Evolutionary conservation across 2,113 vertebrate species (phyloP), one percentile per base, ranked within the genome.

Genomic region (Eurystomus gularis): DNA sequence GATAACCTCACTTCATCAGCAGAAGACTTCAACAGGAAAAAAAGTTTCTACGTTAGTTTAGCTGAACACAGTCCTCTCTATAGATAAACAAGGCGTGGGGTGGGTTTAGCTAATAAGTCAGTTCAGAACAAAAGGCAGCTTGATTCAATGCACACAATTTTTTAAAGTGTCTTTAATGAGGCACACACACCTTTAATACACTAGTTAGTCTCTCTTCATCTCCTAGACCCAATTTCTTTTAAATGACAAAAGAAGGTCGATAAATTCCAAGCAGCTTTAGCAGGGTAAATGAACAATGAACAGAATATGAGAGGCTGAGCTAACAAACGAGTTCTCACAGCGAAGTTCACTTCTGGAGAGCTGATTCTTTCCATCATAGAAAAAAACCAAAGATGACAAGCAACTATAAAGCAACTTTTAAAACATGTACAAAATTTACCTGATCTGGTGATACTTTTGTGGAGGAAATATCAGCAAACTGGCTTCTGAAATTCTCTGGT

Each of bases 401-500:
- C 19, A 88, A 83, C 60, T 68, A 5, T 4, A 49, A 35, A 11
- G 68, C 51, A 90, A 46, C n/a, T 91, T 80, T 33, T 28, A 26
- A 62, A 93, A 46, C 6, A 39, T 0, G 0, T 15, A 48, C 31
- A 70, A 82, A 82, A 68, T 69, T 96, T 97, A 99, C 99, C 92
- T 98, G 97, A 91, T 97, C 97, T 37, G 96, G 46, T 57, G 98
- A 96, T 8, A 79, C 75, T 64, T 98, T 98, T 16, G 97, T 88
- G 73, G 97, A 94, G 25, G 98, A 97, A 48, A 92, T 68, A 49
- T 93, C 93, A 37, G 64, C 92, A 5, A 98, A 97, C 2, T 96
- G 96, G 19, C 93, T 98, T 96, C 98, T 98, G 28, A 98, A 97
- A 84, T 98, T 98, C 93, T 98, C 98, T 29, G 99, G 99, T 86